Base-by-base conservation (phyloP, 1,140 invertebrate species). In the Lineus longissimus region DNA sequence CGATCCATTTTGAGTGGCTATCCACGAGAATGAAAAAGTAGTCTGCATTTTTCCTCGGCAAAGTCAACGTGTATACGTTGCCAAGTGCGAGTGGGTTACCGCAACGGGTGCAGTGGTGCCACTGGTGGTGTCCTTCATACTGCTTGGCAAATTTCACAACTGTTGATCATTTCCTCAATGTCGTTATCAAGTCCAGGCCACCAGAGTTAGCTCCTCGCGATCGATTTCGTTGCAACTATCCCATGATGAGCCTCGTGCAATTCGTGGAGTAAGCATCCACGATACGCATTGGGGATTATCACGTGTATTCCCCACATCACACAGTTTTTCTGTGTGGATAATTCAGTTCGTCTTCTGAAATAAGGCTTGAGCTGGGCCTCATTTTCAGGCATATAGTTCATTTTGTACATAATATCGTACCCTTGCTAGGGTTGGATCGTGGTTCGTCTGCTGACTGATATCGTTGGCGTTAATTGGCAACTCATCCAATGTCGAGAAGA, bases 161-260 rank as follows among this genome's bases (percentile, higher is more conserved):
- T 29, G 66, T 78, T 79, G 1, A 82, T 75, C 25, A 72, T 65
- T 22, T 69, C 55, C 51, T 76, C 74, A 25, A 85, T 81, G 19
- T 82, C 76, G 25, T 65, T 23, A 63, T 86, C 80, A 0, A 85
- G 75, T 1, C 70, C 69, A 7, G 76, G 76, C 83, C 82, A 86
- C 80, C 81, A 86, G 4, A 85, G 75, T 67, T 85, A 82, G 4
- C 67, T 67, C 17, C 83, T 57, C 1, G 85, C 71, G 19, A 84
- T 47, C 2, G 73, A 66, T 70, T 86, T 86, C 83, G 86, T 86
- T 0, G 70, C 73, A 0, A 76, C 76, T 17, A 85, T 79, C 6
- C 84, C 83, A 2, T 76, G 76, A 68, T 86, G 85, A 2, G 76
- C 79, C 47, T 54, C 47, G n/a, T 54, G 47, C 25, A 54, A 54